phyloP scores from a whole-genome alignment of 2,888 invertebrate species.

The Galerucella nymphaeae region DNA sequence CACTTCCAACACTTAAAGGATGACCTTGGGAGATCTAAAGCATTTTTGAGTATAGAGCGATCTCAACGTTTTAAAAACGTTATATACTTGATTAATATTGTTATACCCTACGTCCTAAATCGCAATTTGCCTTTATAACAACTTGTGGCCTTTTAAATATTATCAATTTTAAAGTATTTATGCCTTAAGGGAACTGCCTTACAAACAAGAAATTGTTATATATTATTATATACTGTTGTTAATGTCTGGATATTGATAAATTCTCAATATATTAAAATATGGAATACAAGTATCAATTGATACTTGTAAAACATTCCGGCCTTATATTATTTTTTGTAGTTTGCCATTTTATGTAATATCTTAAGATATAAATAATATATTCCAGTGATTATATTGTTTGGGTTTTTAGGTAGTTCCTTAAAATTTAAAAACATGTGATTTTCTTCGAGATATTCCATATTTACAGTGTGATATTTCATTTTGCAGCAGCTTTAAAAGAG shows the following conservation, averaged over 20 bases:
- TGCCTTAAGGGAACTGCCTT: conserved; percentile 22
- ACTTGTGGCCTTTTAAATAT: conserved; percentile 50
- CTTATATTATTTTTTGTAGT: too few relatives aligned
- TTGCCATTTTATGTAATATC: not conserved
- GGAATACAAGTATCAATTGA: too few relatives aligned
- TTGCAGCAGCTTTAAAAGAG: conserved; percentile 37
- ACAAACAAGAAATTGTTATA: not conserved
- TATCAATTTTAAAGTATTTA: conserved; percentile 31
- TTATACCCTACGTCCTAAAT: conserved; percentile 41
- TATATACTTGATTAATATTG: conserved; percentile 37
- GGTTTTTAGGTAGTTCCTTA: conserved; percentile 32
- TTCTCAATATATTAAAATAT: not conserved
- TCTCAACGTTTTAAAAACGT: conserved; percentile 49
- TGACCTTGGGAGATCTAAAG: conserved; percentile 9
- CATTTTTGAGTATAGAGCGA: conserved; percentile 41
- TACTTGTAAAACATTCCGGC: too few relatives aligned
- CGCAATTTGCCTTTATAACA: conserved; percentile 49
- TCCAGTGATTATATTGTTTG: conserved; percentile 4
- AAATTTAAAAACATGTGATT: conserved; percentile 45
- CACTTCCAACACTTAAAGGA: not conserved
- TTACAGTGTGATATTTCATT: conserved; percentile 41
- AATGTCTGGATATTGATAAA: not conserved
- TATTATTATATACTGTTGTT: not conserved
- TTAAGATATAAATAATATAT: not conserved
- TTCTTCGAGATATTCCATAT: conserved; percentile 42